Evolutionary conservation across 1,140 invertebrate species (phyloP), one percentile per base, ranked within the genome.

Genomic region (Eubasilissa regina): DNA sequence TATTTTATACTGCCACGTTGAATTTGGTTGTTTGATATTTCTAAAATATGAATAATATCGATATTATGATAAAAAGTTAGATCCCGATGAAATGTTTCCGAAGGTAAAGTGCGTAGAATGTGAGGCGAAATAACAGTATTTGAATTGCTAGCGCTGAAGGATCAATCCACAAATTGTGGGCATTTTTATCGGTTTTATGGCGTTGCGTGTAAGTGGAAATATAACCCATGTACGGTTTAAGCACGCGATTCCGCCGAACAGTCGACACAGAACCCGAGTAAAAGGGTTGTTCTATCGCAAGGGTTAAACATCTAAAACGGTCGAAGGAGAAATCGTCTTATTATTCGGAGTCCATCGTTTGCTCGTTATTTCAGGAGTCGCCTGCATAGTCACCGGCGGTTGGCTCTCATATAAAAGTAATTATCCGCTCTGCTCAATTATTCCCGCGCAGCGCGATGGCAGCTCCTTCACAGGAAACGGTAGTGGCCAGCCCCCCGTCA

Each of bases 381-480:
- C 9, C 17, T 13, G 62, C 17, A 15, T 6, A 58, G 55, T 19
- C 21, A 58, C 15, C 17, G 17, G 55, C 62, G 35, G 62, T 17
- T 21, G 77, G 44, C 35, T 56, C 74, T 55, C 74, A 80, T 77
- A 77, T 70, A 77, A 77, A 80, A 77, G 79, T 80, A 80, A 80
- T 80, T 80, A 80, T 80, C 79, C 53, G 64, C 25, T 45, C 9
- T 17, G 73, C 19, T 73, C 58, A 75, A 80, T 80, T 80, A 80
- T 80, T 80, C 78, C 58, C 72, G 72, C 66, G 45, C 72, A 44
- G 58, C 58, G 75, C 75, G 78, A 75, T 75, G 78, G 78, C 78
- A 58, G 70, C 43, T 72, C 51, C 21, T 35, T 13, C 35, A 56
- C 70, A 74, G 70, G 70, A 53, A 75, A 35, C 45, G 56, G 58